Conservation (phyloP, 1,140 invertebrate species). For the Leptinotarsa defecta region DNA sequence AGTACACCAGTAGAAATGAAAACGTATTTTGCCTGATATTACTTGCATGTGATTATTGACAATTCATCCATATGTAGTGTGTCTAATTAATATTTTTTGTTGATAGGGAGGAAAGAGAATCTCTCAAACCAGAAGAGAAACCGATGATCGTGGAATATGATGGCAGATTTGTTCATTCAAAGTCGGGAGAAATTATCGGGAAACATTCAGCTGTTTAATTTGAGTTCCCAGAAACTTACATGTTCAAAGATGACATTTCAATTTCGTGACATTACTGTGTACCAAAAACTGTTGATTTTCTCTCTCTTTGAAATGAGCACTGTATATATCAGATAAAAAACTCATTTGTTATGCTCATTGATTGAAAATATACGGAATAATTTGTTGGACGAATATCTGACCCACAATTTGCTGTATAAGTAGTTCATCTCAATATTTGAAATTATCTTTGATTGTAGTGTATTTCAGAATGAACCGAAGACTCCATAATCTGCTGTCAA, state of each 20-base stretch:
- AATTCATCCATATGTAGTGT: too few species aligned
- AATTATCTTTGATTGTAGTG: too few species aligned
- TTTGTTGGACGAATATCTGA: too few species aligned
- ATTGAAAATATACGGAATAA: too few species aligned
- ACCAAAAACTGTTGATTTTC: not conserved
- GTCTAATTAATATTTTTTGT: constrained; percentile 27
- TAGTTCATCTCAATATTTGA: too few species aligned
- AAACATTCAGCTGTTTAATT: constrained; percentile 81
- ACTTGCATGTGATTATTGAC: too few species aligned
- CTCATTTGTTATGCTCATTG: not conserved
- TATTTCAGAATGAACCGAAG: too few species aligned
- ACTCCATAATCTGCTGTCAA: too few species aligned
- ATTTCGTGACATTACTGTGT: too few species aligned
- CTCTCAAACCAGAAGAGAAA: constrained; percentile 73
- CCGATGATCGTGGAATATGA: constrained; percentile 81
- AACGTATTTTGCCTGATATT: too few species aligned
- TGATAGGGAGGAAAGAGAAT: constrained; percentile 79
- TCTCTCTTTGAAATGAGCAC: not conserved
- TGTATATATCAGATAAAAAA: not conserved
- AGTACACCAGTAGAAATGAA: too few species aligned
- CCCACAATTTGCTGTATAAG: too few species aligned
- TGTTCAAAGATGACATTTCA: not conserved
- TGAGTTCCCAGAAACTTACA: not conserved
- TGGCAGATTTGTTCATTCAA: constrained; percentile 76
- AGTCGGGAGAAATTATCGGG: constrained; percentile 78